phyloP scores from a whole-genome alignment of 1,140 invertebrate genomes.

The Capitella teleta region DNA sequence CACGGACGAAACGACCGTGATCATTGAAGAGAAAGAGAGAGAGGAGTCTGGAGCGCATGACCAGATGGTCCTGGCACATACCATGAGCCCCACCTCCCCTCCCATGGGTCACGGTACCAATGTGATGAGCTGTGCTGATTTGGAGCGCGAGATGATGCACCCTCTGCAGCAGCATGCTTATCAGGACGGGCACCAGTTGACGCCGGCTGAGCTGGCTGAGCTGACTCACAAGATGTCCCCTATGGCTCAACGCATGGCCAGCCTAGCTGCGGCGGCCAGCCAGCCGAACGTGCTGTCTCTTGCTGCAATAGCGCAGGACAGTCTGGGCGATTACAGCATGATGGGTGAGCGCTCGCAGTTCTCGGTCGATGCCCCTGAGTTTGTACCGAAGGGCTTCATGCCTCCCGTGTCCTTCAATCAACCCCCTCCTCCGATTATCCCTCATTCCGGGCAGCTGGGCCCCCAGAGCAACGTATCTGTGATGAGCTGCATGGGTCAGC shows the following conservation, averaged over 20 bases:
- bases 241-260: no score
- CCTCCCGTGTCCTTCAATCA: not conserved
- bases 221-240: no score
- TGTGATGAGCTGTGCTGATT: not conserved
- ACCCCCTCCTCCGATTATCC: not conserved
- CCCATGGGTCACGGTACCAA: not conserved
- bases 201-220: not conserved
- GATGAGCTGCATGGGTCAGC: slow-evolving; percentile 3
- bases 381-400: slow-evolving; percentile 8
- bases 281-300: not conserved
- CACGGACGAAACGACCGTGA: slow-evolving; percentile 3
- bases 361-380: slow-evolving; percentile 14
- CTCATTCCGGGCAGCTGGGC: not conserved
- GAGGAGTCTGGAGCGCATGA: not conserved
- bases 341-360: not conserved
- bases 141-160: not conserved
- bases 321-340: not conserved
- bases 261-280: not conserved
- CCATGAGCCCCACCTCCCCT: slow-evolving; percentile 1
- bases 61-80: not conserved
- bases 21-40: not conserved
- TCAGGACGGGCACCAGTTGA: no score
- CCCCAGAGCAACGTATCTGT: no score
- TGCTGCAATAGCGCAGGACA: no score
- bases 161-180: no score